Base-by-base conservation (phyloP, 2,797 vertebrate genomes). In the Falco novaeseelandiae region DNA sequence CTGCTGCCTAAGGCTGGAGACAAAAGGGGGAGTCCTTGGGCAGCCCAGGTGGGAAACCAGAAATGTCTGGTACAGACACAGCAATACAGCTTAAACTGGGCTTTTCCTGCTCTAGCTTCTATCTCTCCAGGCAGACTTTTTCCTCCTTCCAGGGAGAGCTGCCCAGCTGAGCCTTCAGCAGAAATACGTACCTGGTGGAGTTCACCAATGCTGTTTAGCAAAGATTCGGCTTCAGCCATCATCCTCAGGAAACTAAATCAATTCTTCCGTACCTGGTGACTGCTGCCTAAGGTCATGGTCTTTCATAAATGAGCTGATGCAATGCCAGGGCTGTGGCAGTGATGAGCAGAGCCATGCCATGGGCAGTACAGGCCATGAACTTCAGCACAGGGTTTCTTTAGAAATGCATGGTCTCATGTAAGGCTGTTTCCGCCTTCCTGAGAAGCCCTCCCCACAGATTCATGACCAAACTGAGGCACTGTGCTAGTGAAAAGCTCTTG, bases 231-330 rank as follows among this genome's bases (percentile, higher is more conserved):
- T 88, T 88, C 58, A 79, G 73, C 34, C 44, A 5, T 27, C 1
- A 0, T 58, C 44, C 36, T 30, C 48, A 49, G 59, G 81, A 91
- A 95, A 74, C 38, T 5, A 63, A 83, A 77, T 78, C 23, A 71
- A 32, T 63, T 73, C 58, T 79, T 89, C 44, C 78, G 36, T 27
- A 61, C 72, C 69, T 93, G 79, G 52, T 94, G 89, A 88, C 74
- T 65, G 32, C 57, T 87, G 71, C 78, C 82, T 9, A 7, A 80
- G 91, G 89, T 95, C 4, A 1, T 10, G 32, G 40, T 90, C 67
- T 92, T 85, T 91, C 72, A 77, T 29, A 91, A 87, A 87, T 1
- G 67, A 67, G 12, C n/a, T 93, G 92, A 87, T 87, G 94, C 82
- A 92, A 89, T 71, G 59, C n/a, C 69, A 79, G n/a, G 74, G 32